Evolutionary conservation across 1,140 invertebrate species (phyloP).

Genomic region (Physella acuta): DNA sequence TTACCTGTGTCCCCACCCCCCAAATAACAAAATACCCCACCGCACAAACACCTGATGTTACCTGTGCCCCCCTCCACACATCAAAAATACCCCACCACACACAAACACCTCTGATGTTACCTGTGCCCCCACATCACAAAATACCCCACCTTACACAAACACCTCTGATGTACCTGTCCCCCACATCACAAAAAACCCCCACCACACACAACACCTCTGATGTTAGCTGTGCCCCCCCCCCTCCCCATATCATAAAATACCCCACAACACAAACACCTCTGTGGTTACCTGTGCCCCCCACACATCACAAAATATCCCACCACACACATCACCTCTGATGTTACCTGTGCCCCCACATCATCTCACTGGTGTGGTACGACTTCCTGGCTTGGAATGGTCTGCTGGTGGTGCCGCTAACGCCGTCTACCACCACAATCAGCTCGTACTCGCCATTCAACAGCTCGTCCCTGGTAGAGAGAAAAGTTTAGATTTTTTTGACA

Average conservation of each 20-base stretch:
- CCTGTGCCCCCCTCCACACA: neutral
- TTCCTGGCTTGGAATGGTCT: constrained; percentile 56
- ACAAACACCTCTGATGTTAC: constrained; percentile 65
- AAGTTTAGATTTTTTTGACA: neutral
- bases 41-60: neutral
- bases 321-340: constrained; percentile 62
- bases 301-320: too few relatives aligned
- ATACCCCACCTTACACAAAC: too few relatives aligned
- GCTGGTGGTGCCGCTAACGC: constrained; percentile 61
- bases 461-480: constrained; percentile 66
- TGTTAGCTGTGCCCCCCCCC: too few relatives aligned
- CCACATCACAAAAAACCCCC: too few relatives aligned
- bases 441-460: constrained; percentile 86
- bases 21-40: too few relatives aligned
- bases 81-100: too few relatives aligned
- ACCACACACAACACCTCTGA: too few relatives aligned
- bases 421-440: constrained; percentile 92
- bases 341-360: constrained; percentile 61
- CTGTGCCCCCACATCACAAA: too few relatives aligned
- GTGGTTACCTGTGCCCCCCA: neutral
- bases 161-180: too few relatives aligned
- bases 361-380: constrained; percentile 62
- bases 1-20: too few relatives aligned
- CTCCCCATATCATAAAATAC: too few relatives aligned
- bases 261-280: neutral